Conservation (phyloP, 2,888 invertebrate genomes). For the Phlogophora meticulosa region DNA sequence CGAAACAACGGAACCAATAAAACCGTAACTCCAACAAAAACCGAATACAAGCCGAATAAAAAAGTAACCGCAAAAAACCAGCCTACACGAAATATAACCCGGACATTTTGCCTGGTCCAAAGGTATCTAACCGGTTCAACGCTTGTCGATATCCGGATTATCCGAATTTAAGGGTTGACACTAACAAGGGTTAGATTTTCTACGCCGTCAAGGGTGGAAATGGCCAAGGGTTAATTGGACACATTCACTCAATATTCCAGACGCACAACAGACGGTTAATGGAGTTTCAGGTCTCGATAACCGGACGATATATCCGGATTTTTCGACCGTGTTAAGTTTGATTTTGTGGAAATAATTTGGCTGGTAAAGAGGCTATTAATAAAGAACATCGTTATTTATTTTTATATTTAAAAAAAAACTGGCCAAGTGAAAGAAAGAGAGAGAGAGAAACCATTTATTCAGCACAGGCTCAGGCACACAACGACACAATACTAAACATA, state of each 20-base stretch:
- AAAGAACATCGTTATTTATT: no score
- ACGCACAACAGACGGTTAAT: conserved; percentile 58
- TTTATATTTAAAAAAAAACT: no score
- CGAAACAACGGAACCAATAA: conserved; percentile 36
- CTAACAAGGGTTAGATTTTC: conserved; percentile 87
- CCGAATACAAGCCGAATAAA: conserved; percentile 24
- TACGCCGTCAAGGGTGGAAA: conserved; percentile 68
- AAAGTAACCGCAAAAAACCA: conserved; percentile 45
- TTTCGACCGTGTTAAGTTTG: conserved; percentile 38
- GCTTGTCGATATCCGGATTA: conserved; percentile 83
- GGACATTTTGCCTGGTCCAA: conserved; percentile 51
- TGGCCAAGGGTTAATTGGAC: conserved; percentile 69
- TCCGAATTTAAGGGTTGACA: conserved; percentile 83
- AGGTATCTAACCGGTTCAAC: conserved; percentile 77
- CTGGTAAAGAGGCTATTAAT: conserved; percentile 12
- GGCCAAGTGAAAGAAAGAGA: no score
- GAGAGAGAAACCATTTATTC: no score
- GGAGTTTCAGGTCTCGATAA: conserved; percentile 60
- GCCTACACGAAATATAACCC: conserved; percentile 40
- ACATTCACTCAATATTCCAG: conserved; percentile 72
- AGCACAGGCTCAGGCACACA: no score
- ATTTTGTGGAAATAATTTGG: conserved; percentile 17
- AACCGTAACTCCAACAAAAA: conserved; percentile 36
- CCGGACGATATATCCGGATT: conserved; percentile 57
- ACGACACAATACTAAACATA: no score